Percentiles rank a stretch among this genome's conserved stretches.
Conservation (phyloP, 1,140 invertebrate species). For the Physella acuta region DNA sequence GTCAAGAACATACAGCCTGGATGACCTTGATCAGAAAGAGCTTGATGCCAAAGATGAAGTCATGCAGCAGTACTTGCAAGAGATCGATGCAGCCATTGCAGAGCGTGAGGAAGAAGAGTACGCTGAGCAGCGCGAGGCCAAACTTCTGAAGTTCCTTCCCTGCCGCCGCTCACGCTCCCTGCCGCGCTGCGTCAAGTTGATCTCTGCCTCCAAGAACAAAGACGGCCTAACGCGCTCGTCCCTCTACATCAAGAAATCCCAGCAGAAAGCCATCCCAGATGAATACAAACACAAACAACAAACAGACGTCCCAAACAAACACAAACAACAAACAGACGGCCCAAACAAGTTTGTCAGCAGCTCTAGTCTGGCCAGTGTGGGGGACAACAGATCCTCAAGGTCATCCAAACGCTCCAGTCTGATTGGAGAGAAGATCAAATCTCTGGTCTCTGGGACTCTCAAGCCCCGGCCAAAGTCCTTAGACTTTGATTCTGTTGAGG, state of each 20-base stretch:
- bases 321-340: background rate
- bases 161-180: constrained; percentile 49
- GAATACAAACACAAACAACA: constrained; percentile 6
- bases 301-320: constrained; percentile 2
- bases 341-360: constrained; percentile 28
- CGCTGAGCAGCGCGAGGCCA: constrained; percentile 36
- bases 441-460: constrained; percentile 36
- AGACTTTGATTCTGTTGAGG: constrained; percentile 46
- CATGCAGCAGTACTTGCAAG: constrained; percentile 49
- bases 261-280: constrained; percentile 16
- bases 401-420: constrained; percentile 46
- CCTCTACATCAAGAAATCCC: constrained; percentile 27
- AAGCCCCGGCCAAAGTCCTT: constrained; percentile 47
- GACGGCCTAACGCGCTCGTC: constrained; percentile 24
- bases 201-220: constrained; percentile 4
- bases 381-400: constrained; percentile 34
- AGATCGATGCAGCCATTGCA: constrained; percentile 48
- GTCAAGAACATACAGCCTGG: constrained; percentile 46
- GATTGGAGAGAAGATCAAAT: constrained; percentile 49
- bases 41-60: constrained; percentile 37
- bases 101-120: constrained; percentile 45
- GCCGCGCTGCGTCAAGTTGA: constrained; percentile 43
- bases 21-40: constrained; percentile 43
- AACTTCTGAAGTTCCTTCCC: constrained; percentile 49
- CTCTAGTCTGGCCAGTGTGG: constrained; percentile 37